Evolutionary conservation across 2,113 vertebrate species (phyloP), one percentile per base, ranked within the genome.

Genomic region (Phrynocephalus versicolor): DNA sequence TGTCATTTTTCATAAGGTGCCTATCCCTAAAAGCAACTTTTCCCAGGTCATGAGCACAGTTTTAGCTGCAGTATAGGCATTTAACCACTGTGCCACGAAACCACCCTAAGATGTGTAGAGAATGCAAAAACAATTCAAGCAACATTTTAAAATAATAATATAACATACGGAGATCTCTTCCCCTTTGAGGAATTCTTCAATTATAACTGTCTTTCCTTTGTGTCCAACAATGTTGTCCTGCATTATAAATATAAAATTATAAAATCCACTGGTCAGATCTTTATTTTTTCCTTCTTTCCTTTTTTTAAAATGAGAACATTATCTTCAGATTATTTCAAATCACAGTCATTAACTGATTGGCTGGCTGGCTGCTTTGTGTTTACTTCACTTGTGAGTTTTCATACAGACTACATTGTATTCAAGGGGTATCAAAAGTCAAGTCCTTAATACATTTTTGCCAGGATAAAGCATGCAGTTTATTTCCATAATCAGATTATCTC

Each of bases 141-240:
- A 41, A 83, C 21, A 60, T 79, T 82, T n/a, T 62, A 93, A 33
- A 30, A 79, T 71, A 82, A 72, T 75, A 27, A 51, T 60, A 79
- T 79, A 45, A 97, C 97, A 90, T 94, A 98, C 98, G 81, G 97
- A 98, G 84, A 98, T 95, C 90, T 98, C 98, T 92, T 98, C 97
- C 73, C 98, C 98, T 86, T 98, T 97, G 3, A 98, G 96, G 16
- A 98, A 96, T 87, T 98, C 98, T 87, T 98, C 98, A 27, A 98
- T 93, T 86, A 98, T 96, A 85, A 98, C 96, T 0, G 96, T 96
- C n/a, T 97, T 97, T 58, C 96, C 95, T 0, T 96, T 95, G 0
- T 95, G 87, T 45, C 97, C 98, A 85, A 97, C 97, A 6, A 96
- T 94, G 86, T 95, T 85, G 73, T 97, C 97, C 98, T 98, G 88